Evolutionary conservation across 2,797 vertebrate genomes (phyloP), one percentile per base, ranked within the genome.

Genomic region (Oreonectes daqikongensis): DNA sequence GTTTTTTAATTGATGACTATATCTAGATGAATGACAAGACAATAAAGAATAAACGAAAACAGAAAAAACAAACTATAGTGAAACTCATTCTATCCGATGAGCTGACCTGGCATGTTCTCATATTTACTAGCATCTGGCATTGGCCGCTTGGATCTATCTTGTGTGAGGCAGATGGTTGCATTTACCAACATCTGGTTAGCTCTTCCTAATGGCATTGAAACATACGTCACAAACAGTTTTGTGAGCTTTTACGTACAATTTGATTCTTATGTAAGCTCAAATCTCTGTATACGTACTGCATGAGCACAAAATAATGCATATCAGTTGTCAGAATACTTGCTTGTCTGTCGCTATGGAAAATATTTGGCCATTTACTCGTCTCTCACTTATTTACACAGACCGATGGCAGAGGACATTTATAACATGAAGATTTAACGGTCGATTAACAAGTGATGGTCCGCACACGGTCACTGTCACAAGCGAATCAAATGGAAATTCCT

Each of bases 401-500:
- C 42, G 48, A 50, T 1, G 3, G 12, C 65, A 52, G 35, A 73
- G 61, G 24, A 69, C n/a, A 8, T 80, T 81, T 69, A 59, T 69
- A 64, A 81, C 74, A 38, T 52, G 64, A n/a, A 68, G 57, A 69
- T 50, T 79, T 74, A 69, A 77, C 59, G 66, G 63, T 74, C 77
- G 64, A 72, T 79, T 71, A 72, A 61, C 59, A 57, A 72, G 52
- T 32, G 20, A 59, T 70, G 64, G 69, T 42, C 26, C 75, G 69
- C 76, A 69, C 79, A 81, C 52, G 20, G 57, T 65, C 70, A 64
- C 46, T 68, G 40, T 28, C 57, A 72, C 18, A 10, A 66, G 5
- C 44, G 26, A 44, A 63, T 69, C 75, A 77, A 69, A 77, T 24
- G 18, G 38, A 82, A 70, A 84, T 82, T 79, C 77, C 80, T 53